Percentiles rank a stretch among this genome's conserved stretches.
Conservation (phyloP, 1,140 invertebrate species). For the Diprion similis region DNA sequence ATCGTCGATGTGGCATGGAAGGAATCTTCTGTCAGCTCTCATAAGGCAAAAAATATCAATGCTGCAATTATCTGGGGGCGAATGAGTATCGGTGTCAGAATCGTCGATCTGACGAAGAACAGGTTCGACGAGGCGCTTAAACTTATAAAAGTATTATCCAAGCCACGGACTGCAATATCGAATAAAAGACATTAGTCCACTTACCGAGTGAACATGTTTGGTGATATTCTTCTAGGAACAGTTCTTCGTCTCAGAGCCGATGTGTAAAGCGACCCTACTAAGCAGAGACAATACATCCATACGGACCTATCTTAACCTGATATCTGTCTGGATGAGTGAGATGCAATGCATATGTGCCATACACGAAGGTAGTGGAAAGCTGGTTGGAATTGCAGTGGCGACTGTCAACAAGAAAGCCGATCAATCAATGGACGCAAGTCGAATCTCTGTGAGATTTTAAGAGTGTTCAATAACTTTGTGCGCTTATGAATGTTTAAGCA, state of each 20-base stretch:
- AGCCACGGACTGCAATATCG: neutral
- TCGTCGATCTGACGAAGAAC: conserved; percentile 26
- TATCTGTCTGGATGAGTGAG: conserved; percentile 12
- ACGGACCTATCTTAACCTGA: conserved; percentile 12
- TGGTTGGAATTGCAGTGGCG: conserved; percentile 30
- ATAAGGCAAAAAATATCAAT: conserved; percentile 6
- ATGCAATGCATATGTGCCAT: conserved; percentile 31
- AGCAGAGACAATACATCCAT: conserved; percentile 23
- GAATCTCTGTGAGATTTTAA: neutral
- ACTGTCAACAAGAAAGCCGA: conserved; percentile 9
- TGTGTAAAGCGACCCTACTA: conserved; percentile 18
- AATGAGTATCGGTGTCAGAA: conserved; percentile 31
- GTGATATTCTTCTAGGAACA: neutral
- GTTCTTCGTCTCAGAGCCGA: conserved; percentile 27
- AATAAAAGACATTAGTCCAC: neutral
- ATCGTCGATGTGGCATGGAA: neutral
- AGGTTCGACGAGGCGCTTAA: conserved; percentile 23
- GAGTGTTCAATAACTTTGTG: neutral
- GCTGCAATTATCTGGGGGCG: conserved; percentile 31
- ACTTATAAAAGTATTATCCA: conserved; percentile 32
- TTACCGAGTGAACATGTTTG: neutral
- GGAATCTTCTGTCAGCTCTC: too few species aligned
- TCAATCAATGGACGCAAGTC: neutral
- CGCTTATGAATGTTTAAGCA: neutral
- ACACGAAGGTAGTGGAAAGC: conserved; percentile 28